Evolutionary conservation across 2,888 invertebrate species (phyloP), one percentile per base, ranked within the genome.

Genomic region (Plusia festucae): DNA sequence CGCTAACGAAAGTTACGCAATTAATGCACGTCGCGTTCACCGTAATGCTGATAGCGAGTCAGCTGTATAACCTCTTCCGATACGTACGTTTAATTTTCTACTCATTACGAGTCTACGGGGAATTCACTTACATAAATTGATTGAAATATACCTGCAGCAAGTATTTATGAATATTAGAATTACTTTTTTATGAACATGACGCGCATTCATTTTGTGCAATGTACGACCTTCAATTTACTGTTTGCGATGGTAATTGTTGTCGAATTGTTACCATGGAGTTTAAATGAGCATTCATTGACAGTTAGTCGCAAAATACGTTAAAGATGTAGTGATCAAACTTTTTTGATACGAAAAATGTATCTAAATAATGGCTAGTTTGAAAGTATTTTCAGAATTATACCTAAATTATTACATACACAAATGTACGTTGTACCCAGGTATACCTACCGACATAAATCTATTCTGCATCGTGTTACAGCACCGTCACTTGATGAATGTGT

Each of bases 1-100:
- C 65, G 54, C 54, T 69, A 66, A 66, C 52, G 57, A 76, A 72
- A 67, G 70, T 76, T 66, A 40, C 53, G 44, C 60, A 73, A 73
- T 61, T 52, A 64, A 59, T 64, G 57, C 52, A 27, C 53, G n/a
- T 59, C 40, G 40, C 51, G 16, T 24, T 20, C 44, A 11, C 9
- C 34, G 59, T 52, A 20, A 27, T 9, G 24, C 57, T 49, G 11
- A 46, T 16, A 24, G n/a, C 32, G 24, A 44, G 40, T 16, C 24
- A 6, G n/a, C n/a, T 54, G 20, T 58, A 15, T 30, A 52, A 56
- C 46, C 5, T 55, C 22, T 32, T 15, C 32, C 15, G 16, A 18
- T 60, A 44, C 44, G 27, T 53, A 44, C 16, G 18, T 8, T 20
- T 54, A 27, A 20, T 16, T 32, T 51, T 15, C 32, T 22, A 15